A percentile compares a stretch with the other conserved stretches of the same genome.
Evolutionary conservation across 2,888 invertebrate genomes (phyloP).

Genomic region (Chymomyza caudatula): DNA sequence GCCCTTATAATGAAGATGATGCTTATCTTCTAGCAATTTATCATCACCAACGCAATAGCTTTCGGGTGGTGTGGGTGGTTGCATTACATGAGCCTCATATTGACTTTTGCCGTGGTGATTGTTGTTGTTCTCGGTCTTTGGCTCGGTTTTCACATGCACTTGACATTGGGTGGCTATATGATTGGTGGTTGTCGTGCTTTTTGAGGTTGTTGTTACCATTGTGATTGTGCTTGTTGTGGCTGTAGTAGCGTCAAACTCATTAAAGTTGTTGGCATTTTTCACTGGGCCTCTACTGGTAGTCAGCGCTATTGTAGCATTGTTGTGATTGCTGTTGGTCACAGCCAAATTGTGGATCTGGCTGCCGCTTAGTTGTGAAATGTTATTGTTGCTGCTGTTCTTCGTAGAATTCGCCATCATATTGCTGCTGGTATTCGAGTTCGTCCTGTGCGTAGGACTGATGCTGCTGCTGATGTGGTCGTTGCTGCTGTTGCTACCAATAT

Average conservation of each 20-base stretch:
- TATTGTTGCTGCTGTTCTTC: slow-evolving; percentile 41
- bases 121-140: slow-evolving; percentile 57
- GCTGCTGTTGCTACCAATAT: slow-evolving; percentile 94
- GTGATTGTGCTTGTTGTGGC: slow-evolving; percentile 50
- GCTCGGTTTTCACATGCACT: slow-evolving; percentile 72
- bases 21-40: slow-evolving; percentile 58
- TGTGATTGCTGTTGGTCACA: slow-evolving; percentile 78
- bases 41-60: slow-evolving; percentile 74
- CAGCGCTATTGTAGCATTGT: slow-evolving; percentile 55
- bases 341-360: slow-evolving; percentile 35
- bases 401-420: slow-evolving; percentile 52
- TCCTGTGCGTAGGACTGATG: slow-evolving; percentile 26
- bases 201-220: slow-evolving; percentile 46
- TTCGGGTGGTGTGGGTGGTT: slow-evolving; percentile 76
- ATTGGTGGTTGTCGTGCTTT: slow-evolving; percentile 20
- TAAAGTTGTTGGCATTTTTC: slow-evolving; percentile 59
- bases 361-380: slow-evolving; percentile 11
- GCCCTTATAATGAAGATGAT: not conserved
- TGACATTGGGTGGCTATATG: slow-evolving; percentile 60
- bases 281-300: slow-evolving; percentile 78
- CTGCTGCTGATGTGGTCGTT: slow-evolving; percentile 71
- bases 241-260: slow-evolving; percentile 23
- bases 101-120: slow-evolving; percentile 66
- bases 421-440: slow-evolving; percentile 16
- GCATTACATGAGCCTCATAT: slow-evolving; percentile 76